Evolutionary conservation across 2,797 vertebrate species (phyloP), one percentile per base, ranked within the genome.

Genomic region (Sebastes glaucus): DNA sequence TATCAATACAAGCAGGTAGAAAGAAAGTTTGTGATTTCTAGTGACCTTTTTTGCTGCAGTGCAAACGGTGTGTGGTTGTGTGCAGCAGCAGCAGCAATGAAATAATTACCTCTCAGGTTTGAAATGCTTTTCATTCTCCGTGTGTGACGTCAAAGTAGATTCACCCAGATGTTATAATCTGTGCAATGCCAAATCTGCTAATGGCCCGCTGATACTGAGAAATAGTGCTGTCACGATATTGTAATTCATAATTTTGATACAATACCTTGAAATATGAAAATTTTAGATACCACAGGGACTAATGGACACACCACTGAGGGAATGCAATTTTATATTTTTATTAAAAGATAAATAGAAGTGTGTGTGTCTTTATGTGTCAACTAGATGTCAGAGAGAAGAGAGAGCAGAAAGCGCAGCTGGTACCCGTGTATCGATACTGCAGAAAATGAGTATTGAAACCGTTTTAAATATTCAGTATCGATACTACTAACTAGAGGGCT

Each of bases 81-180:
- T 20, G 59, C 10, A 46, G 49, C 3, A 46, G 46, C 20, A n/a
- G 49, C 57, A 33, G 52, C 13, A 22, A 57, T 62, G 4, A 71
- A 42, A 22, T 57, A 61, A 23, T 69, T 20, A 11, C 56, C 9
- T 22, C 32, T 42, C 25, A 10, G 7, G 11, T 68, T 61, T 61
- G 27, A 66, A 72, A 77, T 27, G 68, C 32, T 71, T 74, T 73
- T 73, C 4, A 69, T 66, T 49, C 59, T 66, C 25, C 56, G 2
- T 14, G 60, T 60, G 28, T 20, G 18, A 78, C 11, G 55, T 83
- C 74, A 60, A 23, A 64, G 53, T 25, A 23, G 22, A 71, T 33
- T 60, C 30, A 72, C 63, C 56, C 65, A 62, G 81, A 66, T 77
- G 72, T 30, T 52, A 1, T 59, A 68, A 67, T 81, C 42, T 68